Conservation (phyloP, 2,888 invertebrate species). For the Herminia tarsipennalis region DNA sequence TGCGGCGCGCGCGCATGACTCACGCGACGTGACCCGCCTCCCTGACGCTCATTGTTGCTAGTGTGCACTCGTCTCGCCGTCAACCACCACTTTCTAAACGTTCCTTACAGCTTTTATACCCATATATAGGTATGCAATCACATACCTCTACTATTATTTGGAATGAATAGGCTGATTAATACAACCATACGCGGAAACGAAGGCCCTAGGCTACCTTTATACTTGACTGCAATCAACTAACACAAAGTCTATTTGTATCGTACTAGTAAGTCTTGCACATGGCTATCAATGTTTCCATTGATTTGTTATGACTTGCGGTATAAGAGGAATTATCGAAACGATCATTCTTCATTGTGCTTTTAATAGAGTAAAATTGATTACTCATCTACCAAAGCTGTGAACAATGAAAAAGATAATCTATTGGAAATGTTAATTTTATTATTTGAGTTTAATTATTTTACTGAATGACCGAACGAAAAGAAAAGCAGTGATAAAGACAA, state of each 20-base stretch:
- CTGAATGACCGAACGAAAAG: conserved; percentile 19
- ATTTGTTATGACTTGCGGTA: too few species aligned
- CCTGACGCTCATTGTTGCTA: conserved; percentile 55
- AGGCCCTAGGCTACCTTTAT: conserved; percentile 5
- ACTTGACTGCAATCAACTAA: conserved; percentile 3
- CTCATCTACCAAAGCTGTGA: too few species aligned
- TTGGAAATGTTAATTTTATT: too few species aligned
- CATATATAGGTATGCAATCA: conserved; percentile 50
- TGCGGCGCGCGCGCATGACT: conserved; percentile 63
- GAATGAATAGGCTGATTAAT: conserved; percentile 37
- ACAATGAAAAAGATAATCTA: too few species aligned
- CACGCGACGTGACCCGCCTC: conserved; percentile 71
- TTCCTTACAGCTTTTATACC: conserved; percentile 52
- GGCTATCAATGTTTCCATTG: not conserved
- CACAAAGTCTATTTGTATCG: not conserved
- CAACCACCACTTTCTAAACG: conserved; percentile 58
- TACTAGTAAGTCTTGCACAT: conserved; percentile 9
- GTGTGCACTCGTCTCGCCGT: conserved; percentile 53
- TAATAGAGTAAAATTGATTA: too few species aligned
- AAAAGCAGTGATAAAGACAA: conserved; percentile 45
- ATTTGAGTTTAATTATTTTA: conserved; percentile 4
- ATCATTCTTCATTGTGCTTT: too few species aligned
- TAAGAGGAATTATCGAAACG: too few species aligned
- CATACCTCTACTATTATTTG: conserved; percentile 37
- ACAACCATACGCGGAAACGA: conserved; percentile 20